Evolutionary conservation across 2,888 invertebrate genomes (phyloP), one percentile per base, ranked within the genome.

Genomic region (Crioceris asparagi): DNA sequence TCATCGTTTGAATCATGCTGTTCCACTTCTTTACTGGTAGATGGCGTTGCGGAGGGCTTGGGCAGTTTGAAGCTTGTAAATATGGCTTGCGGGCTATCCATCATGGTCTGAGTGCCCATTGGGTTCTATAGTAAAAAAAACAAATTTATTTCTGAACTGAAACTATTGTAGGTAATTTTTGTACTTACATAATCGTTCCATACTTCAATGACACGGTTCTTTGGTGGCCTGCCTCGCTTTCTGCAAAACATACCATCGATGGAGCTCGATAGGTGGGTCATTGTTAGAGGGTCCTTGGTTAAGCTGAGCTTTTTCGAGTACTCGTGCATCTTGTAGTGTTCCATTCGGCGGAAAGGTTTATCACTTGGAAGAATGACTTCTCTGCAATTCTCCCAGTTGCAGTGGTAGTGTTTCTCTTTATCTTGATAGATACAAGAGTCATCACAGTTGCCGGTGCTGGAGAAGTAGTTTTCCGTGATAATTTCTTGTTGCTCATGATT

Each of bases 141-240:
- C 21, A 25, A 25, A 25, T 11, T 25, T n/a, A 6, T 25, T 6
- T 11, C 12, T 25, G 3, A 12, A 21, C 21, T 3, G 25, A 25
- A 12, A 25, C 25, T 25, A 25, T 25, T 6, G 25, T 11, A 3
- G 12, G 11, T 25, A 11, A 25, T 8, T 11, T 7, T 23, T 17
- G 6, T 29, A 72, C 77, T 76, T 67, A 81, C 79, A 59, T 81
- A 83, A 54, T 82, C 84, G 49, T 82, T 83, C 79, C 87, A 88
- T 44, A 88, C 86, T 72, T 91, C 90, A 26, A 91, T 88, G 10
- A 91, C 83, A 1, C 91, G 76, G 62, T 94, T 94, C 68, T 96
- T 96, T 10, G 94, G 94, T n/a, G 96, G 96, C 43, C 96, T 72
- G 29, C 96, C 94, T 18, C 94, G 74, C 56, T 93, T 91, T 41